Percentiles rank a stretch among this genome's conserved stretches.
Evolutionary conservation across 2,888 invertebrate genomes (phyloP).

Genomic region (Pinctada fucata): DNA sequence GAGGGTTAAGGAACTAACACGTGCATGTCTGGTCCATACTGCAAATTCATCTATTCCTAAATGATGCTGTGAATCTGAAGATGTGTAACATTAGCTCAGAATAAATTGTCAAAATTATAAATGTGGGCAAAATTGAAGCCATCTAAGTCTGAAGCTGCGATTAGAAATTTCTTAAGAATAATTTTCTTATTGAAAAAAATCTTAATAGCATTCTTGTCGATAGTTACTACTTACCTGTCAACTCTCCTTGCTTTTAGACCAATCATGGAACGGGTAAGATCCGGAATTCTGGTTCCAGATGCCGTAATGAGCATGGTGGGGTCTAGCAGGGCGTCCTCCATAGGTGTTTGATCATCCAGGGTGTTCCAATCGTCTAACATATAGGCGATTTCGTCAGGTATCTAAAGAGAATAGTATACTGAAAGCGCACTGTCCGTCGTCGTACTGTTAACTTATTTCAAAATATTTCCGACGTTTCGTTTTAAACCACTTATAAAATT

Average conservation of each 20-base stretch:
- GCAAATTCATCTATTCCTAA: too few relatives aligned
- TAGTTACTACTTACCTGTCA: neutral
- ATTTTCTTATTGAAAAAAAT: too few relatives aligned
- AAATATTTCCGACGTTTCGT: neutral
- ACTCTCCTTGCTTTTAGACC: neutral
- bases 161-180: too few relatives aligned
- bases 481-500: neutral
- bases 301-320: conserved; percentile 4
- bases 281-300: conserved; percentile 11
- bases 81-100: too few relatives aligned
- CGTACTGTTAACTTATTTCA: neutral
- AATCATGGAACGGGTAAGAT: conserved; percentile 12
- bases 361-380: neutral
- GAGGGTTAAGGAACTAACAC: too few relatives aligned
- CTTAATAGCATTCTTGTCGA: too few relatives aligned
- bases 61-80: too few relatives aligned
- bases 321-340: conserved; percentile 1
- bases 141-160: too few relatives aligned
- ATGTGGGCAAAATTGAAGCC: too few relatives aligned
- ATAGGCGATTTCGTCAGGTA: neutral
- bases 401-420: neutral
- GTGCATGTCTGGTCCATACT: too few relatives aligned
- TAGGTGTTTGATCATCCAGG: neutral
- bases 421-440: too few relatives aligned
- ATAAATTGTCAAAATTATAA: too few relatives aligned